These are phyloP conservation scores for Tiphia femorata DNA, from an alignment of 2,888 invertebrate species.

Conservation along the genomic window DNA sequence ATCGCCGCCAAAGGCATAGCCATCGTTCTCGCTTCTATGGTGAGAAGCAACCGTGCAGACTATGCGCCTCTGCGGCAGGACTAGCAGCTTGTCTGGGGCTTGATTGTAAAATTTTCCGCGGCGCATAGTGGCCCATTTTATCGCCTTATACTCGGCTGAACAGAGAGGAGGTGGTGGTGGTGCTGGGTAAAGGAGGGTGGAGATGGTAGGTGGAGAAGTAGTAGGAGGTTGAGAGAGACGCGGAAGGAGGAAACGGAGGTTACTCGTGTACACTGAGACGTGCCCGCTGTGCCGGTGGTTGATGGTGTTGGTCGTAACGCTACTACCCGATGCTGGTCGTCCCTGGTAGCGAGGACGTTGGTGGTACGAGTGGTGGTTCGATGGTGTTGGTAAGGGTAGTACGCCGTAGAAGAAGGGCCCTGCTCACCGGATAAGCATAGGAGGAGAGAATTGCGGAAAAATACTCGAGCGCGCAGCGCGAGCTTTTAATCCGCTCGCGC, in stretches of 20 bases:
- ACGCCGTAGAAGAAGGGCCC: conserved; percentile 31
- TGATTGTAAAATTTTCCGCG: conserved; percentile 61
- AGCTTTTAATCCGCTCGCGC: conserved; percentile 48
- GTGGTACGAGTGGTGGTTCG: conserved; percentile 14
- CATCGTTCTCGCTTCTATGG: conserved; percentile 18
- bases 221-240: background rate
- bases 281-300: conserved; percentile 18
- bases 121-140: conserved; percentile 59
- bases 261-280: no score
- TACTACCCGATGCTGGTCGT: background rate
- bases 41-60: conserved; percentile 44
- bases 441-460: conserved; percentile 51
- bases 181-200: background rate
- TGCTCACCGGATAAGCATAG: conserved; percentile 38
- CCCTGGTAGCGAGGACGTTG: conserved; percentile 19
- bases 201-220: background rate
- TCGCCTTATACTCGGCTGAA: conserved; percentile 45
- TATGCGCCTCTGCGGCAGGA: conserved; percentile 46
- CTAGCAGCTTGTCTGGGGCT: conserved; percentile 54
- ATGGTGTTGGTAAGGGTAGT: conserved; percentile 19
- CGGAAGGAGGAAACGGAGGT: background rate
- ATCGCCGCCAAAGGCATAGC: background rate
- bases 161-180: conserved; percentile 8
- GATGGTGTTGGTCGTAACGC: conserved; percentile 18
- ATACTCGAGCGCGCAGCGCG: conserved; percentile 48